Conservation (phyloP, 2,888 invertebrate genomes). For the Microplitis manilae region DNA sequence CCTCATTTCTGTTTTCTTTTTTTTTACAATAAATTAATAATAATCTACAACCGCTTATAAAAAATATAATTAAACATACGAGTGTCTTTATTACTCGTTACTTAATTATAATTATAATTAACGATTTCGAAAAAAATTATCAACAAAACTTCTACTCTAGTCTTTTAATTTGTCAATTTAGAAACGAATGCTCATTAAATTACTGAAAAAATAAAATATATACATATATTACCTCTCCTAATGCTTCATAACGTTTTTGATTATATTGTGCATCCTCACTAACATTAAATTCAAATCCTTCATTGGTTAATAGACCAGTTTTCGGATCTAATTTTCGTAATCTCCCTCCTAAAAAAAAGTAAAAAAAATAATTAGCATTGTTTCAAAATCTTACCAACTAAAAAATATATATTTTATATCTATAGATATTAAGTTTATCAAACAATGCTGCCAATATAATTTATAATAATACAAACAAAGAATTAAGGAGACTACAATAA, state of each 20-base stretch:
- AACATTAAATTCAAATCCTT: conserved; percentile 79
- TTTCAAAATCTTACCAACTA: too few species aligned
- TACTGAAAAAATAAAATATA: conserved; percentile 7
- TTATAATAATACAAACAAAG: conserved; percentile 21
- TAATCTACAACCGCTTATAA: too few species aligned
- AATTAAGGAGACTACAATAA: neutral
- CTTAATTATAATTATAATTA: too few species aligned
- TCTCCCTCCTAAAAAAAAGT: conserved; percentile 74
- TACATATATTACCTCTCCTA: conserved; percentile 75
- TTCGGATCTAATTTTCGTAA: conserved; percentile 75
- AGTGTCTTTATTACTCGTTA: too few species aligned
- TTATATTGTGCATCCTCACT: conserved; percentile 77
- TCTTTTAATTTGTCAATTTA: too few species aligned
- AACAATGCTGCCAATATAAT: conserved; percentile 11
- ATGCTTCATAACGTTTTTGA: conserved; percentile 81
- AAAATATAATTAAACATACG: too few species aligned
- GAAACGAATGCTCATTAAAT: too few species aligned
- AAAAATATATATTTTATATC: neutral
- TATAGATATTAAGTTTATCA: neutral
- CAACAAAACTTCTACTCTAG: too few species aligned
- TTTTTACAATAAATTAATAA: too few species aligned
- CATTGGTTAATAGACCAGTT: conserved; percentile 73
- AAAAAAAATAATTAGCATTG: neutral
- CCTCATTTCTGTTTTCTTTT: too few species aligned
- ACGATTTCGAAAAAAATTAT: too few species aligned